Evolutionary conservation across 2,113 vertebrate species (phyloP), one percentile per base, ranked within the genome.

Genomic region (Bubalus kerabau): DNA sequence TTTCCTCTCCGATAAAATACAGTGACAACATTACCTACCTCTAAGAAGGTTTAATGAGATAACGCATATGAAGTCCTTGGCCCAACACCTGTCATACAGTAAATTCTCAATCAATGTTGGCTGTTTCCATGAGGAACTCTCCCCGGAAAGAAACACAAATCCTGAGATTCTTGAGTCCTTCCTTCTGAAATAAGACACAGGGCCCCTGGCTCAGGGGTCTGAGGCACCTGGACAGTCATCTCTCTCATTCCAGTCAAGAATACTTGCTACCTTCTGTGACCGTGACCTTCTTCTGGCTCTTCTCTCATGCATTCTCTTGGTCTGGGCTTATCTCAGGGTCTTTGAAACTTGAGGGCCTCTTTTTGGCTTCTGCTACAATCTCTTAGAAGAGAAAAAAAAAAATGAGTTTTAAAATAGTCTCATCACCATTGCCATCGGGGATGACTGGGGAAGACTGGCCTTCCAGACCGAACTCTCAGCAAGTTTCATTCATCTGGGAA

Each of bases 381-480:
- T 26, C n/a, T 62, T 28, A 62, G 30, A 48, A 60, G 54, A 71
- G 40, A 13, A 12, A 83, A 62, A 50, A 48, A 50, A 60, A 82
- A 52, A 30, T 2, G 28, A 48, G 28, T 57, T 88, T 76, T 40
- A 36, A 56, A 93, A 43, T 24, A 54, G 30, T 59, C 36, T 62
- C 46, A 19, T 5, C 71, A 11, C 17, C 48, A 6, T 11, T 11
- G 0, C 57, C 6, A 1, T 28, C 2, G 17, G 36, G 36, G 32
- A 30, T 86, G 88, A 76, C 14, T 0, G 19, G 54, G 32, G 62
- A 24, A 9, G 17, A 17, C 36, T 1, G 6, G 46, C 43, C 78
- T 43, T 36, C 62, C 78, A 56, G 67, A 21, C 50, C 0, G 0
- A 83, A 36, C 26, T n/a, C 57, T 43, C 1, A 2, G 59, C 52